phyloP scores from a whole-genome alignment of 2,888 invertebrate species.

The Leucoma salicis region DNA sequence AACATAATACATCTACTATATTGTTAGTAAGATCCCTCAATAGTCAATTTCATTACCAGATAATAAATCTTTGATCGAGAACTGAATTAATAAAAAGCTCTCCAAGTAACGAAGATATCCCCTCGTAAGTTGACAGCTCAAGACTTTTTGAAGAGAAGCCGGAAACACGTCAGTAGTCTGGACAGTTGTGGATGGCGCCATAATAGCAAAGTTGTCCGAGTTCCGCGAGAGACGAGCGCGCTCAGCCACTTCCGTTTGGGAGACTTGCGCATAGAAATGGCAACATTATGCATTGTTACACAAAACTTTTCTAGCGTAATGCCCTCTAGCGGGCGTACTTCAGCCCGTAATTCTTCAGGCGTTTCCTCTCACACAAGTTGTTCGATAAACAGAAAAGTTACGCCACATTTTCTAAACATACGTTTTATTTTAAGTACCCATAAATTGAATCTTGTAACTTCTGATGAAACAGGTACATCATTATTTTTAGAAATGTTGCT shows the following conservation, averaged over 20 bases:
- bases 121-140: constrained; percentile 71
- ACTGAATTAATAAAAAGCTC: constrained; percentile 69
- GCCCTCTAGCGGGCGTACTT: constrained; percentile 64
- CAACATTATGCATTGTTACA: constrained; percentile 78
- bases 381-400: constrained; percentile 57
- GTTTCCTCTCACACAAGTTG: constrained; percentile 60
- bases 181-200: constrained; percentile 78
- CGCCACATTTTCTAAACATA: constrained; percentile 27
- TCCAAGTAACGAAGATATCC: constrained; percentile 71
- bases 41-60: constrained; percentile 26
- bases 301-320: constrained; percentile 74
- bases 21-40: background rate
- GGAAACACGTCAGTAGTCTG: constrained; percentile 73
- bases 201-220: constrained; percentile 67
- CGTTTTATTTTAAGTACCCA: constrained; percentile 26
- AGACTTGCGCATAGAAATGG: constrained; percentile 77
- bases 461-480: too few relatives aligned
- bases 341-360: constrained; percentile 58
- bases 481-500: too few relatives aligned
- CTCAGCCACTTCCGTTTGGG: constrained; percentile 62
- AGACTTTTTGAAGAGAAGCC: constrained; percentile 78
- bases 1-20: too few relatives aligned
- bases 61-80: constrained; percentile 62
- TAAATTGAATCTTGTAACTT: too few relatives aligned
- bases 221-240: constrained; percentile 50